phyloP scores from a whole-genome alignment of 1,140 invertebrate genomes.

The Drosophila repletoides region DNA sequence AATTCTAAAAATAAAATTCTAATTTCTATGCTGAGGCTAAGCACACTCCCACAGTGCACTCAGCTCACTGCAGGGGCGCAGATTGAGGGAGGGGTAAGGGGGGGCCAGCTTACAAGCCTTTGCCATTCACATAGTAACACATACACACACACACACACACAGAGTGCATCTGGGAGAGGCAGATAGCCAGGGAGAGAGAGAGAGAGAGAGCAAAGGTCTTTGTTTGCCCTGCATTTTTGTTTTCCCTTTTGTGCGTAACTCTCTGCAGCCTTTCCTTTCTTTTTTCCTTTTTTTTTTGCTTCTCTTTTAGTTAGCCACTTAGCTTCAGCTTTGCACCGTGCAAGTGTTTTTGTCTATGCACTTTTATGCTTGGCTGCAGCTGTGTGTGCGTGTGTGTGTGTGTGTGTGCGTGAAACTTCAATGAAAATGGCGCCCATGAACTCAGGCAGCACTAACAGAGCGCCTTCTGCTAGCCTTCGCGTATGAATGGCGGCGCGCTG shows the following conservation, averaged over 20 bases:
- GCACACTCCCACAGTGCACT: slow-evolving; percentile 17
- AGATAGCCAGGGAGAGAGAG: neutral
- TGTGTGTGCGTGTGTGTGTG: slow-evolving; percentile 4
- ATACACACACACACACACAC: neutral
- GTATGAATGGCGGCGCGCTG: slow-evolving; percentile 51
- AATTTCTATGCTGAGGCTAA: slow-evolving; percentile 59
- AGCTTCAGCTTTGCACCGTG: slow-evolving; percentile 7
- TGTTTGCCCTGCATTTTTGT: slow-evolving; percentile 37
- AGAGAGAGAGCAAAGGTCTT: slow-evolving; percentile 9
- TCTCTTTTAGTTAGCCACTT: slow-evolving; percentile 39
- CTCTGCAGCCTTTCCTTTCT: too few species aligned
- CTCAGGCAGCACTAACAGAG: slow-evolving; percentile 45
- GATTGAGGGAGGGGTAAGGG: neutral
- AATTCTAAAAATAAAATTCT: slow-evolving; percentile 62
- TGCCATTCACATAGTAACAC: slow-evolving; percentile 37
- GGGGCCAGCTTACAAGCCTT: slow-evolving; percentile 11
- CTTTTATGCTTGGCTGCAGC: slow-evolving; percentile 10
- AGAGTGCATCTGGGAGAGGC: neutral
- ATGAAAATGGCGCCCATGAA: slow-evolving; percentile 71
- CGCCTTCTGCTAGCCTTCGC: too few species aligned
- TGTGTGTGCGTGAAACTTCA: slow-evolving; percentile 56
- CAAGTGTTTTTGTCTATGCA: slow-evolving; percentile 38
- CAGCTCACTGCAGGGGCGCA: too few species aligned
- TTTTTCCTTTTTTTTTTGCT: slow-evolving; percentile 9
- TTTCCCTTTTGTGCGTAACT: slow-evolving; percentile 27